Percentiles rank a stretch among this genome's conserved stretches.
phyloP scores from a whole-genome alignment of 2,888 invertebrate species.

The Chymomyza fuscimana region DNA sequence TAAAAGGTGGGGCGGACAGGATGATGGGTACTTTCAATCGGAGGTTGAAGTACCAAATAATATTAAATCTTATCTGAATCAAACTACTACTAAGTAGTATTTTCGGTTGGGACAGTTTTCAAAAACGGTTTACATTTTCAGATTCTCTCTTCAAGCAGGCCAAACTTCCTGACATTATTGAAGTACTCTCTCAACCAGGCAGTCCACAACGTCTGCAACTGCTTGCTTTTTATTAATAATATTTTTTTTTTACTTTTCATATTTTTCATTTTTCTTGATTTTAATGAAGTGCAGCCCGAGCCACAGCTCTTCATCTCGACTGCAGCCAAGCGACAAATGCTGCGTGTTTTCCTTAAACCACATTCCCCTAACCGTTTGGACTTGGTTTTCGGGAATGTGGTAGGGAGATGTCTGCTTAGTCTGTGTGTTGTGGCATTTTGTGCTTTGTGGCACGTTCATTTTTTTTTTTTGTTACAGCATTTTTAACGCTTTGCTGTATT shows the following conservation, averaged over 20 bases:
- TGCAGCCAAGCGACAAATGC: slow-evolving; percentile 62
- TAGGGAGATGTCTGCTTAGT: neutral
- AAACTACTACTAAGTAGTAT: too few species aligned
- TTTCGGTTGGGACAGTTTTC: too few species aligned
- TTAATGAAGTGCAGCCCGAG: slow-evolving; percentile 62
- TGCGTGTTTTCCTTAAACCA: slow-evolving; percentile 22
- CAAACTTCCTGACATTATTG: neutral
- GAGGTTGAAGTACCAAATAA: too few species aligned
- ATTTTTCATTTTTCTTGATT: slow-evolving; percentile 21
- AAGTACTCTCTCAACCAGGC: neutral
- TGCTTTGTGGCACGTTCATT: slow-evolving; percentile 58
- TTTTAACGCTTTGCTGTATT: slow-evolving; percentile 25
- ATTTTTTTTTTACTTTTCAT: slow-evolving; percentile 7
- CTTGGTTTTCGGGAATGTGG: slow-evolving; percentile 12
- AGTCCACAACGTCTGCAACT: neutral
- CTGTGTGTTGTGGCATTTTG: slow-evolving; percentile 46
- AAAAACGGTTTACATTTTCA: too few species aligned
- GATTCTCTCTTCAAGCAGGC: too few species aligned
- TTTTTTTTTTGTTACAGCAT: neutral
- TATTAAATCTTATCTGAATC: too few species aligned
- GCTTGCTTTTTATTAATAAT: neutral
- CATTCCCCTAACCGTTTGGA: slow-evolving; percentile 9
- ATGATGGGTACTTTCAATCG: too few species aligned
- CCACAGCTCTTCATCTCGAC: slow-evolving; percentile 14
- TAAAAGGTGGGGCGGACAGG: too few species aligned